These are phyloP conservation scores for Peromyscus attwateri DNA, from an alignment of 2,797 vertebrate genomes.

Conservation along the genomic window DNA sequence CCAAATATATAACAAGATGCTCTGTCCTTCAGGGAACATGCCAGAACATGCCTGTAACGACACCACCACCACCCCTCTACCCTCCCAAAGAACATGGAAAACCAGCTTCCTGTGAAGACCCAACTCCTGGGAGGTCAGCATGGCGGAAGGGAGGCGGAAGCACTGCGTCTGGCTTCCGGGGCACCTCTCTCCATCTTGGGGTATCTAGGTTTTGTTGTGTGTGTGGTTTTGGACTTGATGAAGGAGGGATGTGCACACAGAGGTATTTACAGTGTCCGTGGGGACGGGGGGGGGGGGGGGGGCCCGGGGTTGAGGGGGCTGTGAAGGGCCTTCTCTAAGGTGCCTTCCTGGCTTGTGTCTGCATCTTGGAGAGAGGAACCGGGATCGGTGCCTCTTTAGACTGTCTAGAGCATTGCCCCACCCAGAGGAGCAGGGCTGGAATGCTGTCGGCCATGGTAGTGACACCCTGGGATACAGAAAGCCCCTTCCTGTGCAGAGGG, in stretches of 20 bases:
- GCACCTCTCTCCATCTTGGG: not conserved
- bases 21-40: constrained; percentile 74
- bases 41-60: constrained; percentile 78
- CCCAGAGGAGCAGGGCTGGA: not conserved
- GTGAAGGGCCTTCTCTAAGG: not conserved
- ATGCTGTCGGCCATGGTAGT: not conserved
- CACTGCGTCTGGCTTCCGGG: not conserved
- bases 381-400: not conserved
- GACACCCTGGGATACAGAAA: not conserved
- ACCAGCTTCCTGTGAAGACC: constrained; percentile 80
- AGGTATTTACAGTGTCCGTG: not conserved
- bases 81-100: constrained; percentile 79
- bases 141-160: not conserved
- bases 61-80: not conserved
- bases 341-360: constrained; percentile 37
- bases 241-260: constrained; percentile 23
- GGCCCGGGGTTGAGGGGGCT: not conserved
- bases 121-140: constrained; percentile 68
- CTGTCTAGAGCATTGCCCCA: not conserved
- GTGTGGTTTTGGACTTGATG: constrained; percentile 21
- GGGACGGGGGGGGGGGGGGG: not conserved
- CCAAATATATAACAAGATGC: constrained; percentile 83
- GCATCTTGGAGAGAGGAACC: not conserved
- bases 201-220: not conserved
- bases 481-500: not conserved